A percentile compares a stretch with the other conserved stretches of the same genome.
Conservation (phyloP, 2,113 vertebrate genomes). For the Etheostoma cragini region DNA sequence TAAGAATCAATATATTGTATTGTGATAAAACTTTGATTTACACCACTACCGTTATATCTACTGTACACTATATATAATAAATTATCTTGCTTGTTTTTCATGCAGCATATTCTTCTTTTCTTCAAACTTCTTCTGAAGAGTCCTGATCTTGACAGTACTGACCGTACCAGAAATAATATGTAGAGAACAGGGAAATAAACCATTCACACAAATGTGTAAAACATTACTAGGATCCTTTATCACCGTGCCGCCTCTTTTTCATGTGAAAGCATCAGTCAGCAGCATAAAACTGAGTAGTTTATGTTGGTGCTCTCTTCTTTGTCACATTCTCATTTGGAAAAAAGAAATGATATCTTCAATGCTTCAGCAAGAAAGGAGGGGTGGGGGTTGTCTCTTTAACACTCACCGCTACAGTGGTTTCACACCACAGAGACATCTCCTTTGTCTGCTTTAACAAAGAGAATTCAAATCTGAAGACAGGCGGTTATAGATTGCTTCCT, state of each 20-base stretch:
- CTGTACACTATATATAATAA: too few relatives aligned
- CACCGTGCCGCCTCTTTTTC: neutral
- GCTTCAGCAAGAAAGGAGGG: neutral
- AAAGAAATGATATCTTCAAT: slow-evolving; percentile 50
- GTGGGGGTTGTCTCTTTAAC: neutral
- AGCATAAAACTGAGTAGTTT: slow-evolving; percentile 1
- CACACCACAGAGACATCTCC: slow-evolving; percentile 65
- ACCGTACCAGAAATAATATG: neutral
- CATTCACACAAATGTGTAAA: neutral
- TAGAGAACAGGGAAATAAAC: neutral
- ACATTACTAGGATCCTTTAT: slow-evolving; percentile 2
- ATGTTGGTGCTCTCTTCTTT: neutral
- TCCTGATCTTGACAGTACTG: too few relatives aligned
- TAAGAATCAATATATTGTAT: too few relatives aligned
- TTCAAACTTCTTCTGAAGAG: neutral
- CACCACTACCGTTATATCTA: too few relatives aligned
- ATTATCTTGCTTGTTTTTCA: neutral
- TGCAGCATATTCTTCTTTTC: neutral
- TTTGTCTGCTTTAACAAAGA: slow-evolving; percentile 78
- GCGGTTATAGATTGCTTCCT: slow-evolving; percentile 74
- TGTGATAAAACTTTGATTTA: too few relatives aligned
- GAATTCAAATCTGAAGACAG: slow-evolving; percentile 63
- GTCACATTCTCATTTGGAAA: slow-evolving; percentile 12
- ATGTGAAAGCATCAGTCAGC: slow-evolving; percentile 17
- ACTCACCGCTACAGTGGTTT: slow-evolving; percentile 37